Percentiles rank a stretch among this genome's conserved stretches.
Evolutionary conservation across 2,113 vertebrate species (phyloP).

Genomic region (Nothoprocta pentlandii): DNA sequence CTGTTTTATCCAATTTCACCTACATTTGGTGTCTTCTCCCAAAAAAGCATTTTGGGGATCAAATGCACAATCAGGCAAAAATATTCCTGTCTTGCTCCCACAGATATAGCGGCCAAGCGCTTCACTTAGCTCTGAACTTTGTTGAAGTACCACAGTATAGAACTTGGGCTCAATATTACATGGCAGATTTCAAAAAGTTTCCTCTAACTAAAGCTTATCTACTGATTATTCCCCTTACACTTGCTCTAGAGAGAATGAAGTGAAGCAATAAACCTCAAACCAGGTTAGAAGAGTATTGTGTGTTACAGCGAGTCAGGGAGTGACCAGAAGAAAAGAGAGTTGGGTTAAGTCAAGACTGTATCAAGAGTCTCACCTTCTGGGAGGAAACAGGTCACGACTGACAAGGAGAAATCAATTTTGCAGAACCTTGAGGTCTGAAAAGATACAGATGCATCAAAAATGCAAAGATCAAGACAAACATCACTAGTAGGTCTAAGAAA

Average conservation of each 20-base stretch:
- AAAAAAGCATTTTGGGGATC: neutral
- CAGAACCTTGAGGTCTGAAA: neutral
- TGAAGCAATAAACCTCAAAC: neutral
- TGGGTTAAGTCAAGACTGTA: neutral
- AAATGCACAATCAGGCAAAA: neutral
- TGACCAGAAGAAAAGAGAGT: neutral
- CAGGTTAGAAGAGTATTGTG: neutral
- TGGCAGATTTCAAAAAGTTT: neutral
- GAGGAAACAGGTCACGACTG: neutral
- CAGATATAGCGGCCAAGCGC: neutral
- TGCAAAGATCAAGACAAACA: neutral
- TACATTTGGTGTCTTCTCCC: neutral
- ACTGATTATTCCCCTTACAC: neutral
- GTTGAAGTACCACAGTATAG: neutral
- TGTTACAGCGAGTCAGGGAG: neutral
- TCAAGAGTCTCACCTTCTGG: neutral
- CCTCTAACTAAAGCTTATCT: neutral
- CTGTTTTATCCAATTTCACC: neutral
- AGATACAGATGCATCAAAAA: neutral
- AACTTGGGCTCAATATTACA: neutral
- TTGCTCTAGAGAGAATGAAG: neutral
- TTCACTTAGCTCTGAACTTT: neutral
- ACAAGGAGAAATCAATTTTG: neutral
- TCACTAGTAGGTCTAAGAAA: neutral
- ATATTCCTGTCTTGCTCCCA: neutral